Evolutionary conservation across 2,888 invertebrate genomes (phyloP).

Genomic region (Caenorhabditis parvicauda): DNA sequence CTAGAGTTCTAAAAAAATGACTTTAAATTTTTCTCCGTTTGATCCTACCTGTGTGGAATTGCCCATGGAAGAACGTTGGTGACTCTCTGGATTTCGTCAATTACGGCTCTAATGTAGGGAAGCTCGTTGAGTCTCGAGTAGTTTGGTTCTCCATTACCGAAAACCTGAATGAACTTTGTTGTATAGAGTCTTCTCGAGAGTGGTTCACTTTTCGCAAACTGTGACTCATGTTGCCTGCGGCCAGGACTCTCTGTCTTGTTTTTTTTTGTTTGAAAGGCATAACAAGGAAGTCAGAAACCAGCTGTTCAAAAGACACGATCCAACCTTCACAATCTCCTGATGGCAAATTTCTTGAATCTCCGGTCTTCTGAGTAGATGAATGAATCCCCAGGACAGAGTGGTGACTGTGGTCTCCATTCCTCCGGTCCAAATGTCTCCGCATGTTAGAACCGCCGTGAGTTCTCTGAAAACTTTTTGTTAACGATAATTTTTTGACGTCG

Average conservation of each 20-base stretch:
- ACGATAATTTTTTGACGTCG: not conserved
- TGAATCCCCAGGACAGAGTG: constrained; percentile 55
- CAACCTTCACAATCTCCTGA: constrained; percentile 19
- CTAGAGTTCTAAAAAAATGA: constrained; percentile 10
- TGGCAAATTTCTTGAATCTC: constrained; percentile 43
- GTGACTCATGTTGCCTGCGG: too few species aligned
- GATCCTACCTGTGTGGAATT: constrained; percentile 49
- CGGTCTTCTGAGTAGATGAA: constrained; percentile 52
- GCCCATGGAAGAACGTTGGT: constrained; percentile 60
- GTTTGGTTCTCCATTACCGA: constrained; percentile 19
- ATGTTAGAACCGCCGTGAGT: constrained; percentile 45
- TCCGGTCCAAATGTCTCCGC: constrained; percentile 62
- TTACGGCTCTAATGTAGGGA: constrained; percentile 46
- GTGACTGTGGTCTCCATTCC: constrained; percentile 61
- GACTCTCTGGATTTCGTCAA: constrained; percentile 55
- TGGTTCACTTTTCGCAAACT: too few species aligned
- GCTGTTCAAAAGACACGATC: not conserved
- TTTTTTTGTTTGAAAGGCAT: too few species aligned
- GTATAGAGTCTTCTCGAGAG: too few species aligned
- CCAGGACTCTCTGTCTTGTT: too few species aligned
- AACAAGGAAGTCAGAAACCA: too few species aligned
- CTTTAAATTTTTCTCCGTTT: not conserved
- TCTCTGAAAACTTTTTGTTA: constrained; percentile 28
- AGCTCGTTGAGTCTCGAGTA: constrained; percentile 23
- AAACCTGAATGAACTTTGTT: too few species aligned